phyloP scores from a whole-genome alignment of 2,888 invertebrate genomes.

The Heliconius erato region DNA sequence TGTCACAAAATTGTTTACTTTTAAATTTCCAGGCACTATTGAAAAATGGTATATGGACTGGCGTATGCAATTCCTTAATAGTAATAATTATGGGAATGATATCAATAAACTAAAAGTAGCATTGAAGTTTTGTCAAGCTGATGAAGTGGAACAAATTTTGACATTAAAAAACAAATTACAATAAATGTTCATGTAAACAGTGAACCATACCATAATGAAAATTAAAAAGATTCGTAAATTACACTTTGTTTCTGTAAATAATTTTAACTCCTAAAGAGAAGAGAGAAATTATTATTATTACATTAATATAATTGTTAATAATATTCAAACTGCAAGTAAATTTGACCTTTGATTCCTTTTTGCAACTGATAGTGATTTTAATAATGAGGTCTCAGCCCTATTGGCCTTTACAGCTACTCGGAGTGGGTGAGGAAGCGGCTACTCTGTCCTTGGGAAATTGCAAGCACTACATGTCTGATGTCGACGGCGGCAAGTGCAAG shows the following conservation, averaged over 20 bases:
- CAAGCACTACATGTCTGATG: too few relatives aligned
- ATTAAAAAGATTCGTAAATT: neutral
- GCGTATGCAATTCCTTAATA: constrained; percentile 64
- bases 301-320: too few relatives aligned
- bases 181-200: neutral
- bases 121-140: constrained; percentile 62
- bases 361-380: too few relatives aligned
- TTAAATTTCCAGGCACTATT: constrained; percentile 65
- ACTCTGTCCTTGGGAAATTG: too few relatives aligned
- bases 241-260: constrained; percentile 1
- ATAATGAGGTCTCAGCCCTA: too few relatives aligned
- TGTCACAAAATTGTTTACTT: neutral
- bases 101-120: constrained; percentile 60
- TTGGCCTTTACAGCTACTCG: too few relatives aligned
- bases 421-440: too few relatives aligned
- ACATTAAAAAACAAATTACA: constrained; percentile 50
- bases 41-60: constrained; percentile 76
- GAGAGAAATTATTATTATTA: neutral
- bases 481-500: too few relatives aligned
- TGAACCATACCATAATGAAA: neutral
- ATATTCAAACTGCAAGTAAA: too few relatives aligned
- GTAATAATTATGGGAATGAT: constrained; percentile 59
- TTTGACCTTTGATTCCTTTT: too few relatives aligned
- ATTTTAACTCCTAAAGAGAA: neutral
- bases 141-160: constrained; percentile 64